Evolutionary conservation across 2,888 invertebrate genomes (phyloP), one percentile per base, ranked within the genome.

Genomic region (Zygothrica quintamaculata): DNA sequence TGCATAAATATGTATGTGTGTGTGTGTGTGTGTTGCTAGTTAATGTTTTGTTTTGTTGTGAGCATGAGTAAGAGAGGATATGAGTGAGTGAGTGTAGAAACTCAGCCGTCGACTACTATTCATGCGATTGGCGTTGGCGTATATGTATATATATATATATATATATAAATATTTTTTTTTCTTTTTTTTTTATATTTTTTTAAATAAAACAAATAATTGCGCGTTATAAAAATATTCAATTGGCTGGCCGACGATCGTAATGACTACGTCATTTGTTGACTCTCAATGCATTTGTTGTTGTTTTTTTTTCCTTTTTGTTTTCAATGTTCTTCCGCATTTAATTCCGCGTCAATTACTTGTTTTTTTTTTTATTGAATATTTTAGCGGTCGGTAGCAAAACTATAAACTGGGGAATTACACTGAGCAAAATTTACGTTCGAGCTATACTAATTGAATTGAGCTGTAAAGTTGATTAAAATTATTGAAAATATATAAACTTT

Each of bases 41-140:
- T 61, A 80, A 87, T 80, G 87, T 81, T 81, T 84, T 81, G 80
- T 81, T 87, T 81, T 81, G 87, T 80, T 87, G 74, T 33, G 84
- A 74, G 76, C 56, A 60, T 57, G 73, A 59, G 55, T 52, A 33
- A 65, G 62, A 57, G 37, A 56, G 37, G 34, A 57, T 8, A 9
- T 29, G n/a, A 8, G 29, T 29, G 39, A 60, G 55, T 46, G 47
- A 60, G 40, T 46, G 43, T 56, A 52, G 52, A 40, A 56, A 37
- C 59, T 59, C 40, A 53, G 13, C 13, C 37, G 47, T 52, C 56
- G 39, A 25, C 55, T 57, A 31, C 18, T 39, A 25, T 25, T 12
- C 15, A 29, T n/a, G 55, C 76, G 65, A 53, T 67, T 74, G 48
- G 50, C 62, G 65, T 77, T 72, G 60, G 46, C 44, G 75, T 75